Conservation (phyloP, 53 echinoderm and acorn worm genomes). For the Hippasteria phrygiana region DNA sequence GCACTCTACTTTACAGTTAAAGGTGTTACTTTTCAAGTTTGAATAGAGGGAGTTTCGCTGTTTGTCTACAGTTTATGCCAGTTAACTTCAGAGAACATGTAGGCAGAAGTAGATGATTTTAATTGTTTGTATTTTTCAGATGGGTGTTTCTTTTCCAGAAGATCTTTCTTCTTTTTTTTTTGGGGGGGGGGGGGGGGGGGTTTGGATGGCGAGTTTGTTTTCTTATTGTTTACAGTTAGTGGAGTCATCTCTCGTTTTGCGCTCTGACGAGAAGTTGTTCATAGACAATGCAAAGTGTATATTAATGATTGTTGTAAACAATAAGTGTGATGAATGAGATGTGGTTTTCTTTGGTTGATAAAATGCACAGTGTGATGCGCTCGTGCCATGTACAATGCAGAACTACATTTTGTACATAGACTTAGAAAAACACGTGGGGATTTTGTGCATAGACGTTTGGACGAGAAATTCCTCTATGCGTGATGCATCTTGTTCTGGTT, state of each 20-base stretch:
- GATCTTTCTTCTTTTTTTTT: too few species aligned
- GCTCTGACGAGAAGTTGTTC: conserved; percentile 7
- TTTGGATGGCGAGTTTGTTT: background rate
- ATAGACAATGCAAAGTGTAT: conserved; percentile 26
- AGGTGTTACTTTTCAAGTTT: too few species aligned
- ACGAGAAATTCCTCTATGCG: background rate
- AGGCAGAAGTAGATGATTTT: too few species aligned
- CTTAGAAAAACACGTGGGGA: background rate
- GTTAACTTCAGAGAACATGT: too few species aligned
- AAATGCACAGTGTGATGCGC: background rate
- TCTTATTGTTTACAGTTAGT: conserved; percentile 1
- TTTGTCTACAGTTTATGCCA: too few species aligned
- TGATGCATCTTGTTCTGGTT: too few species aligned
- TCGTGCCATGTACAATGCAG: background rate
- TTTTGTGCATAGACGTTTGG: background rate
- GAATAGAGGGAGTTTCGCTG: too few species aligned
- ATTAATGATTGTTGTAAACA: conserved; percentile 39
- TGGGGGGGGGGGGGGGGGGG: too few species aligned
- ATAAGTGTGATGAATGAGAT: conserved; percentile 16
- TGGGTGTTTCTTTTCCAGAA: background rate
- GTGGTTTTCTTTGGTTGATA: background rate
- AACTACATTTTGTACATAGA: conserved; percentile 17
- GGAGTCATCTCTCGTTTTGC: background rate
- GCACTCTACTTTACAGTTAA: too few species aligned
- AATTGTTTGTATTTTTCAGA: too few species aligned